Evolutionary conservation across 2,113 vertebrate genomes (phyloP), one percentile per base, ranked within the genome.

Genomic region (Lepisosteus osseus): DNA sequence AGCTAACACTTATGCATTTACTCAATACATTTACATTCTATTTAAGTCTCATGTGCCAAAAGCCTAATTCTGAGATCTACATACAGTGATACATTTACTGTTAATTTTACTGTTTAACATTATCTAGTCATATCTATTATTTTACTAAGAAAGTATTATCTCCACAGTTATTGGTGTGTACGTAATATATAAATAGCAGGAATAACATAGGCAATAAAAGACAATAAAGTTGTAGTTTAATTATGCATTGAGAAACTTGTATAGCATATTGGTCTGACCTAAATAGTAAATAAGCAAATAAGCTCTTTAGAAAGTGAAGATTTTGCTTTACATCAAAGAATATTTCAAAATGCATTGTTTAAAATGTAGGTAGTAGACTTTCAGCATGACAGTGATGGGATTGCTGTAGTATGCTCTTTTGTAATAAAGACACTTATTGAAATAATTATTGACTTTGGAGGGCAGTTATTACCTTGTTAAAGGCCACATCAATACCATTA

Each of bases 271-370:
- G 84, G 89, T 85, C 84, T 90, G 89, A 91, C 91, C 90, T 90
- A 89, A 87, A 85, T 85, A 88, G 90, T 91, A 87, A 90, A 89
- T 91, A 89, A 92, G 47, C 47, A 51, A 51, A 6, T 51, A 51
- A 51, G 0, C 47, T 51, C 47, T 51, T 51, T 51, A 51, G 1
- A 51, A 84, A 76, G 74, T 78, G 82, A 90, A 84, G 86, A 88
- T 90, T 90, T 87, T 41, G 68, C 81, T 89, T 89, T 92, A 92
- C 1, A 92, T 91, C 89, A 91, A 92, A 92, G 86, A 91, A 91
- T 84, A 91, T 91, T 92, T 76, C 84, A 84, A 83, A 83, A 85
- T 79, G 87, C 87, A 90, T 90, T 90, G 89, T 85, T 86, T 86
- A 88, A 69, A 80, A 51, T 86, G 84, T 86, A 86, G 79, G 84